These are phyloP conservation scores for Harpegnathos saltator DNA, from an alignment of 1,140 invertebrate genomes.

Conservation along the genomic window DNA sequence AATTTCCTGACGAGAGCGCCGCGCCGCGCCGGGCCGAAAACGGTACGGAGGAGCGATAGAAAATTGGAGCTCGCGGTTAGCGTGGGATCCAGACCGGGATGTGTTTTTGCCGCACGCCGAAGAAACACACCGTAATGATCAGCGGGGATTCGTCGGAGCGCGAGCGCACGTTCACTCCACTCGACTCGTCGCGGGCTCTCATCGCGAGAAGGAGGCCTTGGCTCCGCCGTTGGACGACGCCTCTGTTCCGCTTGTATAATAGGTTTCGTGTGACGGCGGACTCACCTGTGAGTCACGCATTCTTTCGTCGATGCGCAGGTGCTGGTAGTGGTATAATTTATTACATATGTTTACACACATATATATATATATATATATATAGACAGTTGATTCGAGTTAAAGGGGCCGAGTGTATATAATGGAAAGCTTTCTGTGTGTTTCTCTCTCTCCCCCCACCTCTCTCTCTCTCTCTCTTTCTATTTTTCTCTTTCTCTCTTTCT, in stretches of 20 bases:
- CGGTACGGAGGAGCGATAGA: too few relatives aligned
- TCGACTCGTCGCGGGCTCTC: constrained; percentile 49
- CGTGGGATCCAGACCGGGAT: too few relatives aligned
- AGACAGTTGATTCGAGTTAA: constrained; percentile 40
- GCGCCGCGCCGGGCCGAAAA: too few relatives aligned
- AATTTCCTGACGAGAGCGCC: too few relatives aligned
- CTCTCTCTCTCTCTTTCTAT: too few relatives aligned
- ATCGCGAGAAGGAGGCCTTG: constrained; percentile 46
- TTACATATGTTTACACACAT: neutral
- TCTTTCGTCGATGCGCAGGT: constrained; percentile 43
- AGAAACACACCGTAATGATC: neutral
- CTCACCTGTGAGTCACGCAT: constrained; percentile 54
- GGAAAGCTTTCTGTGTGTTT: constrained; percentile 46
- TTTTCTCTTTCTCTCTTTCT: too few relatives aligned
- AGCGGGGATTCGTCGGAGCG: neutral
- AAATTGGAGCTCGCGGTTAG: too few relatives aligned
- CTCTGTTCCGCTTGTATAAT: constrained; percentile 56
- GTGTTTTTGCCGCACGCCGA: too few relatives aligned
- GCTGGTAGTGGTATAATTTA: constrained; percentile 18
- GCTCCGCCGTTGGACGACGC: constrained; percentile 12
- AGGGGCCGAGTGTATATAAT: constrained; percentile 17
- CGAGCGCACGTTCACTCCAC: constrained; percentile 61
- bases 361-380: neutral
- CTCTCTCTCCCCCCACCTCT: too few relatives aligned
- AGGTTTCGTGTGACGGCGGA: constrained; percentile 48